Evolutionary conservation across 1,140 invertebrate genomes (phyloP), one percentile per base, ranked within the genome.

Genomic region (Drosophila littoralis): DNA sequence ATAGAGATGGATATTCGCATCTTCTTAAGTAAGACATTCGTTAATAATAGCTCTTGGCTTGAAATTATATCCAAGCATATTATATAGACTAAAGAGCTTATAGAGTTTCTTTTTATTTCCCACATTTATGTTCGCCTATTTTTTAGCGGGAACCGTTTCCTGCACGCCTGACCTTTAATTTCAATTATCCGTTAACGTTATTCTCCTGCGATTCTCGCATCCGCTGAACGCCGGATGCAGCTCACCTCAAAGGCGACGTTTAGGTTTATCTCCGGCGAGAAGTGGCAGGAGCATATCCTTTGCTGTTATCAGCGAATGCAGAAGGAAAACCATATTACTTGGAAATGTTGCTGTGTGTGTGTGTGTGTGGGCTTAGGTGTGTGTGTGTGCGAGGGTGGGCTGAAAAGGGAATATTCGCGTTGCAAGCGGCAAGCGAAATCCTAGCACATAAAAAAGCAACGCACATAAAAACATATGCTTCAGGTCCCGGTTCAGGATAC

Each of bases 391-490:
- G 38, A 35, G 52, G 28, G 38, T 58, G 15, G 45, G 32, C 17
- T 12, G 35, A 28, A 15, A 57, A 71, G 33, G 36, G 42, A 73
- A 46, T 51, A 73, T 54, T 59, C 64, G 42, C 54, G 28, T 51
- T 68, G 59, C 70, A 58, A 63, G 79, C 58, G 64, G 63, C 68
- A 52, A 79, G 40, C 67, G 17, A 76, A 83, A 84, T 83, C 77
- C 72, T 82, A 50, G 63, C 74, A 80, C 81, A 79, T 80, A 83
- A 83, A 83, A 84, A 66, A 65, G 55, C 61, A 84, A 70, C 66
- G 63, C 76, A 88, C 80, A 88, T 78, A 80, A 83, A 78, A 88
- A 84, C 83, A 89, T 84, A 88, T 89, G 80, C 77, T 84, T 22
- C 35, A 22, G 46, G 54, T 60, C 69, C 74, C 55, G 79, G 40